phyloP scores from a whole-genome alignment of 2,888 invertebrate genomes.

The Lypha dubia region DNA sequence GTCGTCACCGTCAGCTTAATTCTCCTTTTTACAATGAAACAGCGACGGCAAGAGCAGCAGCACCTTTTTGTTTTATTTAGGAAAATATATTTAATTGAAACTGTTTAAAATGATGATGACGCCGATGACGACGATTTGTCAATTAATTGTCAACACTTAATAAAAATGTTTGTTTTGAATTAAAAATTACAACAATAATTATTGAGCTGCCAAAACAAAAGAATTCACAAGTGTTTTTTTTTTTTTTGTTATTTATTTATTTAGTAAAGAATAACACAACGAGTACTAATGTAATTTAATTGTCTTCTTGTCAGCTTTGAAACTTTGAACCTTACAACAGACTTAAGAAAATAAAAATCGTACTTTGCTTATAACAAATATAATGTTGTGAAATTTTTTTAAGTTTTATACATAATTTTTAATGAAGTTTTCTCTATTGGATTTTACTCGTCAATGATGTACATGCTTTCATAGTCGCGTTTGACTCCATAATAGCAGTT shows the following conservation, averaged over 20 bases:
- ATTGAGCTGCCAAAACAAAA: conserved; percentile 22
- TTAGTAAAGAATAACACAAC: neutral
- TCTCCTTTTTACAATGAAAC: conserved; percentile 13
- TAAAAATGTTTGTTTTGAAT: conserved; percentile 50
- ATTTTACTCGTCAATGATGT: too few relatives aligned
- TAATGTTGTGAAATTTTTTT: neutral
- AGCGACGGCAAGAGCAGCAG: conserved; percentile 17
- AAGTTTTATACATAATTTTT: neutral
- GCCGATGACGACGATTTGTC: conserved; percentile 53
- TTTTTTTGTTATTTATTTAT: too few relatives aligned
- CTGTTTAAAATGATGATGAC: conserved; percentile 33
- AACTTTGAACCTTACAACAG: conserved; percentile 23
- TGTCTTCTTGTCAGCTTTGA: conserved; percentile 9
- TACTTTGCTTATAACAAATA: neutral
- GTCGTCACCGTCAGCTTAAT: neutral
- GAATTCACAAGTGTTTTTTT: conserved; percentile 3
- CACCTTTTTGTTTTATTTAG: conserved; percentile 33
- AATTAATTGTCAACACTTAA: conserved; percentile 67
- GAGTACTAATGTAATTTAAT: conserved; percentile 2
- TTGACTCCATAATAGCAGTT: too few relatives aligned
- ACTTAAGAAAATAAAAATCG: neutral
- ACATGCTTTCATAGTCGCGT: too few relatives aligned
- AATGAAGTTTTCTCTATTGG: too few relatives aligned
- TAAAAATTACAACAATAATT: conserved; percentile 45
- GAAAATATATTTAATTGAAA: conserved; percentile 19